Base-by-base conservation (phyloP, 1,140 invertebrate species). In the Drosophila gunungcola region DNA sequence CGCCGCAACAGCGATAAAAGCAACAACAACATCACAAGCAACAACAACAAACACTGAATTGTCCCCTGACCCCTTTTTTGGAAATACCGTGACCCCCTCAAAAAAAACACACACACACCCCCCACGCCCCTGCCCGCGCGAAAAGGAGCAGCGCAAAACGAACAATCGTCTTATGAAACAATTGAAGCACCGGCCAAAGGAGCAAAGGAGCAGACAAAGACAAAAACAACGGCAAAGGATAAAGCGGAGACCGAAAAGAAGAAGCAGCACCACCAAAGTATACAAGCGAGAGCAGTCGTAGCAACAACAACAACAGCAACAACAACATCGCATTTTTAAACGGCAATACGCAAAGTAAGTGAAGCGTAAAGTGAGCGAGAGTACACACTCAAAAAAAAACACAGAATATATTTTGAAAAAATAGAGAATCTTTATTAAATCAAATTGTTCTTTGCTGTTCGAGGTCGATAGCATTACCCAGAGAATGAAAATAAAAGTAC, bases 271-370 rank as follows among this genome's bases (percentile, higher is more conserved):
- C 58, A 63, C 9, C 38, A n/a, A 45, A 65, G 62, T 36, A 72
- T 21, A 51, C 63, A 67, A 49, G 62, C 62, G 43, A 56, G 10
- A 70, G 36, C 42, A 74, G 49, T 42, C 67, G 16, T 7, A 52
- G 39, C 21, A 68, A 39, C 36, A 74, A 16, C 48, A 64, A 6
- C 29, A 70, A 25, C 56, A 77, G 39, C 73, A 64, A 39, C 43
- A 63, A 53, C 61, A 82, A 82, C 76, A 76, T 65, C 72, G 79
- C 75, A 83, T 84, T 83, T 83, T 83, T 83, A 55, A 80, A 88
- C 70, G 83, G 83, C 80, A 77, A 88, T 88, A 88, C 83, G 83
- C 83, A 89, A 85, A 88, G 83, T 88, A 80, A 88, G 84, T 88
- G 67, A 79, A 82, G 76, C 74, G 41, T 45, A 55, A 74, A 77